Evolutionary conservation across 2,797 vertebrate species (phyloP).

Genomic region (Limosa lapponica): DNA sequence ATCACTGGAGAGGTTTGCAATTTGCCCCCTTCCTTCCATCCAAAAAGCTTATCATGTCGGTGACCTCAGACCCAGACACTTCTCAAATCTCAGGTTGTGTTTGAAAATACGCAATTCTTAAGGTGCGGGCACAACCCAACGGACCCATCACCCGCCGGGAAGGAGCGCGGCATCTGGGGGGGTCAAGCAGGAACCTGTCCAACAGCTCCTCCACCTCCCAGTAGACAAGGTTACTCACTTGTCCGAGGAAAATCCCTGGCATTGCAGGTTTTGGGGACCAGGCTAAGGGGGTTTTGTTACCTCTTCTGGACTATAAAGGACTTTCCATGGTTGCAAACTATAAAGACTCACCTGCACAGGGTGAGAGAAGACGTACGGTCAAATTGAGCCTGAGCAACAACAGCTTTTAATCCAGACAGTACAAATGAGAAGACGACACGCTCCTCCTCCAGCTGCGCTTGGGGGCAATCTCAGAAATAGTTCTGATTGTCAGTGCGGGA

Average conservation of each 20-base stretch:
- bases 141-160: background rate
- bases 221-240: background rate
- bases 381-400: background rate
- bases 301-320: background rate
- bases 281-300: background rate
- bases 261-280: background rate
- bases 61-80: conserved; percentile 13
- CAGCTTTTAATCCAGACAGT: background rate
- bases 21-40: conserved; percentile 41
- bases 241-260: background rate
- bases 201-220: background rate
- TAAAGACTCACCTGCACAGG: background rate
- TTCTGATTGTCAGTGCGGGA: background rate
- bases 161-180: background rate
- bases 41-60: conserved; percentile 10
- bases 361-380: background rate
- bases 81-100: background rate
- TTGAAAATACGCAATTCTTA: background rate
- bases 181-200: background rate
- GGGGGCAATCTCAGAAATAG: background rate
- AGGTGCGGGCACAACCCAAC: background rate
- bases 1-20: background rate
- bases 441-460: background rate
- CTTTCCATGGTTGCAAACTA: background rate
- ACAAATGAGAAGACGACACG: background rate